phyloP scores from a whole-genome alignment of 2,113 vertebrate genomes.

The Eubucco bourcierii region DNA sequence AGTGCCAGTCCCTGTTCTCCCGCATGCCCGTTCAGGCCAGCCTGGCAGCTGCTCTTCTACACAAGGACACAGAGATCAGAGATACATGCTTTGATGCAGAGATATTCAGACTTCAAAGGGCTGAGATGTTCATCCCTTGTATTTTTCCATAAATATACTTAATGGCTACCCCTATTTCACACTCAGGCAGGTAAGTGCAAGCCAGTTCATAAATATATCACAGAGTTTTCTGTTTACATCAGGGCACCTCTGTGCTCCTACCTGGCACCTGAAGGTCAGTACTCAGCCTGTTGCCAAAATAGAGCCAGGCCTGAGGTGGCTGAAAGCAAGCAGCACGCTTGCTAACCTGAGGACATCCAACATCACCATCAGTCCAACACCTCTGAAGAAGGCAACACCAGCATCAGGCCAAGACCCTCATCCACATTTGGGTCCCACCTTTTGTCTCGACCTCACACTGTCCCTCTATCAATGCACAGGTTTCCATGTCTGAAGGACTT shows the following conservation, averaged over 20 bases:
- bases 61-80: background rate
- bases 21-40: accelerated
- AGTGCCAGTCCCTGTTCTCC: background rate
- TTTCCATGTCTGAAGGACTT: background rate
- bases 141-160: background rate
- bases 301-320: accelerated
- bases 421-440: background rate
- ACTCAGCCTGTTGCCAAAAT: background rate
- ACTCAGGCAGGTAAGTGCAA: background rate
- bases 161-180: background rate
- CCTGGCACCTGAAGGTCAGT: background rate
- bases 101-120: background rate
- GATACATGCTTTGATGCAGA: accelerated
- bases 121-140: accelerated
- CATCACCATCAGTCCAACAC: background rate
- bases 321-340: background rate
- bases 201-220: accelerated
- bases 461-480: accelerated
- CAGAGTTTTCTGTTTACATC: background rate
- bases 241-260: background rate
- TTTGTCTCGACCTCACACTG: accelerated
- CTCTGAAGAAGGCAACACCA: too few relatives aligned
- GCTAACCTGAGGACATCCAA: accelerated
- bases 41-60: background rate
- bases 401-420: accelerated